phyloP scores from a whole-genome alignment of 2,888 invertebrate genomes.

The Camponotus fellah region DNA sequence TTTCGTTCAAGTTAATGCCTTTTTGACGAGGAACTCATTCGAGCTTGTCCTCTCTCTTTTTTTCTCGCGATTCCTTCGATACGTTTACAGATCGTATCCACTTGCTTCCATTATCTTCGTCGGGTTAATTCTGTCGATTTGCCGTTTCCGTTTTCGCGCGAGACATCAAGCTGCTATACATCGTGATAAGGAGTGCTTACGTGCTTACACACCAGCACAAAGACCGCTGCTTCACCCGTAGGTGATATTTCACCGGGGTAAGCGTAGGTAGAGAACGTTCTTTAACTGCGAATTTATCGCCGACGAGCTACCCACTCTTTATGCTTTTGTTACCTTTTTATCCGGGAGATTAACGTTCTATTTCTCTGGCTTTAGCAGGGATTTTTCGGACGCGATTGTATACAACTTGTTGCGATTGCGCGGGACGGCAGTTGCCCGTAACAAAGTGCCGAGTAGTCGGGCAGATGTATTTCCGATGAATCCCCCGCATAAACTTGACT shows the following conservation, averaged over 20 bases:
- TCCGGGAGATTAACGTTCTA: slow-evolving; percentile 69
- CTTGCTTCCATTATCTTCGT: slow-evolving; percentile 33
- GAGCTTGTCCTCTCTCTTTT: not conserved
- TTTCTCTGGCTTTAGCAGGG: slow-evolving; percentile 65
- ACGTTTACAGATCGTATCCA: not conserved
- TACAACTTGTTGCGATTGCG: slow-evolving; percentile 77
- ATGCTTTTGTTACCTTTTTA: slow-evolving; percentile 69
- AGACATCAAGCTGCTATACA: slow-evolving; percentile 37
- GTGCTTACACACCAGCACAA: slow-evolving; percentile 17
- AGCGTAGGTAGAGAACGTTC: slow-evolving; percentile 54
- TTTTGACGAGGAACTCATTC: slow-evolving; percentile 22
- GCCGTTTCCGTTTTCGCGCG: slow-evolving; percentile 25
- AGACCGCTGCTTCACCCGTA: not conserved
- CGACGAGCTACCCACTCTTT: slow-evolving; percentile 55
- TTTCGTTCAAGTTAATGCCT: slow-evolving; percentile 16
- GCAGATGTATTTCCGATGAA: slow-evolving; percentile 37
- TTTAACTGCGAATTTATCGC: slow-evolving; percentile 70
- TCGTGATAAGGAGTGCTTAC: slow-evolving; percentile 48
- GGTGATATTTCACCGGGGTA: slow-evolving; percentile 56
- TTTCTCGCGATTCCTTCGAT: not conserved
- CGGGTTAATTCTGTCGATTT: slow-evolving; percentile 42
- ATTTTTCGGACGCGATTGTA: slow-evolving; percentile 68
- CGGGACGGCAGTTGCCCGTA: slow-evolving; percentile 10
- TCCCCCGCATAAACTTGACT: slow-evolving; percentile 28
- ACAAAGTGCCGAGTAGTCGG: slow-evolving; percentile 5